Evolutionary conservation across 2,113 vertebrate species (phyloP), one percentile per base, ranked within the genome.

Genomic region (Meriones unguiculatus): DNA sequence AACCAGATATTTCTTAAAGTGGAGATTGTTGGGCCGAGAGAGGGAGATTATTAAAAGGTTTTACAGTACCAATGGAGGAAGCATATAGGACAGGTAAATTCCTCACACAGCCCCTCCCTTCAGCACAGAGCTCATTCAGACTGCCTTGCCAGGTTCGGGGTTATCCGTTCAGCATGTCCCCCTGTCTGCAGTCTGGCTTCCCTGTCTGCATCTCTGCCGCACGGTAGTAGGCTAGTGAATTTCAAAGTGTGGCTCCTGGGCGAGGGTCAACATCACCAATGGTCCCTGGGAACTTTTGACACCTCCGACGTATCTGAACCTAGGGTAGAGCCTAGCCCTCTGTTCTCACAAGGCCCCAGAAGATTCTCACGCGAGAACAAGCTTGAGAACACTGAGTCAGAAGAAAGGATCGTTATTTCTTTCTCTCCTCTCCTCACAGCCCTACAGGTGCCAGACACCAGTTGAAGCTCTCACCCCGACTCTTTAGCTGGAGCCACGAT

Each of bases 31-130:
- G 77, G 80, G 50, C 91, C 97, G 78, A 95, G 90, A 69, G 89
- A 78, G 52, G 95, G 90, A 96, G 93, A 65, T 95, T 95, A 92
- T 95, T 96, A 93, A 91, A 70, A 97, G 96, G 86, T 69, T 75
- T 72, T 30, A 91, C 88, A 95, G 84, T 86, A 50, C 41, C 64
- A 95, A 62, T 64, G 52, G 91, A 67, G 65, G 90, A 96, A 96
- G 95, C 69, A 95, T 81, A 76, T 32, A 87, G 92, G 65, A 35
- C 72, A 72, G 59, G 30, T 86, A 76, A 46, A 90, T 86, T 84
- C 76, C 75, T 90, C 0, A 0, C 70, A 93, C 46, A n/a, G 38
- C 28, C 77, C 77, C 62, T 76, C 67, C 70, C 70, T 75, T 20
- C 7, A 70, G 90, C 67, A 92, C 52, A 90, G 67, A 95, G 54